Conservation (phyloP, 2,888 invertebrate genomes). For the Esperia sulphurella region DNA sequence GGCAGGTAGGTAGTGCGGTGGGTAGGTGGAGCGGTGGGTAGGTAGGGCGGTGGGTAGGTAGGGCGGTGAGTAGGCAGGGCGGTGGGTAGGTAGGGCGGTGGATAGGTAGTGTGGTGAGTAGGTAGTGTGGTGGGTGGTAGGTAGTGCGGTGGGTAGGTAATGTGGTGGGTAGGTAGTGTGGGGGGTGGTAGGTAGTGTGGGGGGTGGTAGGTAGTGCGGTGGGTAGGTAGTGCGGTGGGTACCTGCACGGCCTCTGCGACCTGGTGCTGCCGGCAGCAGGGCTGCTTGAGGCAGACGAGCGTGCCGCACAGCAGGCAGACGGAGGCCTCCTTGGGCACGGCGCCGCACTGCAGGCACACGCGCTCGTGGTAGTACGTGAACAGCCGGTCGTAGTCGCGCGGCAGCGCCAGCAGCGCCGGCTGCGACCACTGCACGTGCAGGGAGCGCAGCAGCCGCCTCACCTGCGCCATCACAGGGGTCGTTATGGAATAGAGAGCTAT, state of each 20-base stretch:
- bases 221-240: not conserved
- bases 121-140: too few relatives aligned
- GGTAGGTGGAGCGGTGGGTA: too few relatives aligned
- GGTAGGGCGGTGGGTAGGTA: too few relatives aligned
- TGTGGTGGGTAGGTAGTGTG: too few relatives aligned
- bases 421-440: constrained; percentile 89
- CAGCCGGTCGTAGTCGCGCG: constrained; percentile 92
- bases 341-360: constrained; percentile 92
- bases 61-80: too few relatives aligned
- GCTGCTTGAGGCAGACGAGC: constrained; percentile 93
- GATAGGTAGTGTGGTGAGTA: too few relatives aligned
- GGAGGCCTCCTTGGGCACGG: constrained; percentile 91
- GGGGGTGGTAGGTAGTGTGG: too few relatives aligned
- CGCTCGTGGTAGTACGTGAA: constrained; percentile 93
- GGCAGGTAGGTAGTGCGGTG: too few relatives aligned
- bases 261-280: constrained; percentile 90
- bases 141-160: too few relatives aligned
- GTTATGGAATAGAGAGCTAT: too few relatives aligned
- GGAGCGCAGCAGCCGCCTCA: constrained; percentile 84
- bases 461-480: constrained; percentile 50
- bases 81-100: too few relatives aligned
- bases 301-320: constrained; percentile 96
- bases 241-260: constrained; percentile 90
- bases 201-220: not conserved
- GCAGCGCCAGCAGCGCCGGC: constrained; percentile 91